A percentile compares a stretch with the other conserved stretches of the same genome.
Evolutionary conservation across 2,113 vertebrate genomes (phyloP).

Genomic region (Brienomyrus longianalis): DNA sequence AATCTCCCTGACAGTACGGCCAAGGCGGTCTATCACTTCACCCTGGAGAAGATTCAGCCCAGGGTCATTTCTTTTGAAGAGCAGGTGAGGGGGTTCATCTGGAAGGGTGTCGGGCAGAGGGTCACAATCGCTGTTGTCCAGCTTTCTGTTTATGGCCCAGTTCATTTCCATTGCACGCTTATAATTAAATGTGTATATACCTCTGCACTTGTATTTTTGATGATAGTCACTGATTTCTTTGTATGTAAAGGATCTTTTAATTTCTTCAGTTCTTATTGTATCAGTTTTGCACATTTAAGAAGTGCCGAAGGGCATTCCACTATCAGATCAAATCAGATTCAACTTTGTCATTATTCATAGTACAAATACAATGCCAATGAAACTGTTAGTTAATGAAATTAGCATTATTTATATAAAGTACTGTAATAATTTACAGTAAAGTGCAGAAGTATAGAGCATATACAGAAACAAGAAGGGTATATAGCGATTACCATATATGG

Average conservation of each 20-base stretch:
- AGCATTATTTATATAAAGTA: background rate
- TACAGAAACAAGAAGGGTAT: background rate
- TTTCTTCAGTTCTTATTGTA: background rate
- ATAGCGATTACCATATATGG: background rate
- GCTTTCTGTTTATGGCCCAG: background rate
- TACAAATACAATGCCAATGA: background rate
- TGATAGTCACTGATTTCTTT: background rate
- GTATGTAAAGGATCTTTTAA: background rate
- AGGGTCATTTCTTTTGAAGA: conserved; percentile 98
- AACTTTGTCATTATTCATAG: background rate
- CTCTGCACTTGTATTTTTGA: background rate
- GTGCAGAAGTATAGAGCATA: background rate
- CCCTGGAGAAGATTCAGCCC: conserved; percentile 94
- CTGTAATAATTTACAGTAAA: background rate
- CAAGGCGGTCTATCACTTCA: conserved; percentile 94
- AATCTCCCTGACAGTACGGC: conserved; percentile 86
- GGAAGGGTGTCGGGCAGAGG: background rate
- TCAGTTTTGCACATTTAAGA: background rate
- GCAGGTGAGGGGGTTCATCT: conserved; percentile 64
- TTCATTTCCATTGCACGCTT: background rate
- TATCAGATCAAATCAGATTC: background rate
- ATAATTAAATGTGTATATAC: background rate
- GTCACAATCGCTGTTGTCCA: background rate
- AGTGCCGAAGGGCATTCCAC: background rate
- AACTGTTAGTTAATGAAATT: background rate